Base-by-base conservation (phyloP, 2,888 invertebrate genomes). In the Agrotis puta region DNA sequence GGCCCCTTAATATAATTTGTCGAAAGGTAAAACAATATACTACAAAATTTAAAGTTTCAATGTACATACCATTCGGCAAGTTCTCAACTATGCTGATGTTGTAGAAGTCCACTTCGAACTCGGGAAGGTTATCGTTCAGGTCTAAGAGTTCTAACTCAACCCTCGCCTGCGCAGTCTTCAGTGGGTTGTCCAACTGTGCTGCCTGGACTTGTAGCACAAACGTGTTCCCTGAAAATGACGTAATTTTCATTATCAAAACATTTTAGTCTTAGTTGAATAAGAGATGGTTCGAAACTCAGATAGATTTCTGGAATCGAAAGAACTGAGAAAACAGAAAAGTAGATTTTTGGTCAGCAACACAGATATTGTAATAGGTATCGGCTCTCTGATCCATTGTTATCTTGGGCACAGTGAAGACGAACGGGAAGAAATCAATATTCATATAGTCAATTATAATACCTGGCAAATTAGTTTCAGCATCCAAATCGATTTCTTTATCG, bases 21-120 rank as follows among this genome's bases (percentile, higher is more conserved):
- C 27, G 6, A 27, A 27, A 27, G 6, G 27, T 27, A 27, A 27
- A 27, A 27, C 27, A 27, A 3, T 11, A 11, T 11, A n/a, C 4
- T 1, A 2, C 13, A 39, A 4, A 18, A 65, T 39, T 22, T 9
- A 33, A 14, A 18, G 6, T 33, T 45, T 50, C 1, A 56, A 59
- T 14, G 27, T 58, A 70, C 92, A 88, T 85, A 97, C 98, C 98
- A 84, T 98, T 98, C 0, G 98, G 98, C 43, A 98, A 94, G 91
- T 99, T 99, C 90, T 99, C 99, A 56, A 98, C 98, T 79, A 99
- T 98, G 82, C 98, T 98, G 80, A 99, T 98, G 86, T 98, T 98
- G 89, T 99, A 98, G 86, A 98, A 97, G 86, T 98, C 98, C 0
- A 98, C 98, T 89, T 98, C 98, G 83, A 99, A 99, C 85, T 98